Base-by-base conservation (phyloP, 1,140 invertebrate genomes). In the Lordiphosa collinella region DNA sequence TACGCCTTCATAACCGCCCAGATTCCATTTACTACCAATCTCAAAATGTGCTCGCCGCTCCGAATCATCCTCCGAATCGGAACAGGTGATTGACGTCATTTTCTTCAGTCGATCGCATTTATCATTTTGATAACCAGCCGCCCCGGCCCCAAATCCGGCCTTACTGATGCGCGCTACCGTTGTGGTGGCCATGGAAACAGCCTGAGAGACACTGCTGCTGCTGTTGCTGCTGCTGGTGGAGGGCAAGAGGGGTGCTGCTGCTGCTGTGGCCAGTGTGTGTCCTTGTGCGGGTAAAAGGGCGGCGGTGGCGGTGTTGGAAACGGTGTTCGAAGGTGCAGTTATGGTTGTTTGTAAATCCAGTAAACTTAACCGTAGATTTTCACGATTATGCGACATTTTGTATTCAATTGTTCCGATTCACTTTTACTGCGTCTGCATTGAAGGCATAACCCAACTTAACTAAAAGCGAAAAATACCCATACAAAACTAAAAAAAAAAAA, bases 11-110 rank as follows among this genome's bases (percentile, higher is more conserved):
- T 88, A 86, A 31, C 73, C 82, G 38, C 78, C 68, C 44, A 85
- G 55, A 69, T 85, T 87, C 87, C 87, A 88, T 72, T 85, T 87
- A 50, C 71, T 74, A 62, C 59, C 78, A 13, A 73, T 73, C 34
- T 87, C 85, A 32, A 66, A 70, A 37, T 88, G 86, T 25, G 80
- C 73, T 8, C 82, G 82, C 16, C 87, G 64, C 54, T 89, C 88
- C 40, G 84, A 86, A 61, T 89, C 87, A 55, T 89, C 88, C 58
- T 89, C 87, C 13, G 87, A 89, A 66, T 89, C 88, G 49, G 88
- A 89, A 49, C 86, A 89, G 50, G 82, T 89, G 25, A 87, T 89
- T 34, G 88, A 89, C 52, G 78, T 80, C 87, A 89, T 89, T 85
- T 89, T 89, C 52, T 80, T 85, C 3, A 88, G 67, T 36, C 86